phyloP scores from a whole-genome alignment of 2,888 invertebrate species.

The Eupelmus urozonus region DNA sequence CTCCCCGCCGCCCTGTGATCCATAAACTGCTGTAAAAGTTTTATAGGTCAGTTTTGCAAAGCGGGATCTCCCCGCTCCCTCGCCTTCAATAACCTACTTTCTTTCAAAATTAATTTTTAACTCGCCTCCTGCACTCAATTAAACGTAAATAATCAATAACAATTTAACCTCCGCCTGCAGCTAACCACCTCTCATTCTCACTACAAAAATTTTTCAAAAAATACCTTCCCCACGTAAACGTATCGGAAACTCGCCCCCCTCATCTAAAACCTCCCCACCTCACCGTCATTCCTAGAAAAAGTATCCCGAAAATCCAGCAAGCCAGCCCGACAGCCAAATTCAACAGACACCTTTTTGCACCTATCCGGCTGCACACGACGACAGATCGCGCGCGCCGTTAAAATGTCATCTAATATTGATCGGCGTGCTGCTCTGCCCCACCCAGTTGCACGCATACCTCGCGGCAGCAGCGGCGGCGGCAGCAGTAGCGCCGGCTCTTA shows the following conservation, averaged over 20 bases:
- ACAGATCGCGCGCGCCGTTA: constrained; percentile 26
- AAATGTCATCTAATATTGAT: constrained; percentile 57
- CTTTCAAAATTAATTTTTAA: constrained; percentile 8
- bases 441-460: constrained; percentile 13
- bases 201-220: too few relatives aligned
- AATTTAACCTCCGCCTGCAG: too few relatives aligned
- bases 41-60: neutral
- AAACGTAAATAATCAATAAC: too few relatives aligned
- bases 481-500: too few relatives aligned
- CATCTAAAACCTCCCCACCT: too few relatives aligned
- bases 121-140: neutral
- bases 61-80: neutral
- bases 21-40: neutral
- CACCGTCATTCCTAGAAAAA: too few relatives aligned
- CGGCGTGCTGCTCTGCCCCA: constrained; percentile 14
- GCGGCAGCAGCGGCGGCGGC: too few relatives aligned
- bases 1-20: too few relatives aligned
- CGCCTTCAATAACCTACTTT: neutral
- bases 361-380: neutral
- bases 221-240: too few relatives aligned
- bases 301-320: too few relatives aligned
- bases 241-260: too few relatives aligned
- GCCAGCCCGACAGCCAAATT: neutral
- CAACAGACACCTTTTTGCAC: neutral
- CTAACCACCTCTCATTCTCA: too few relatives aligned